Base-by-base conservation (phyloP, 2,113 vertebrate genomes). In the Pedionomus torquatus region DNA sequence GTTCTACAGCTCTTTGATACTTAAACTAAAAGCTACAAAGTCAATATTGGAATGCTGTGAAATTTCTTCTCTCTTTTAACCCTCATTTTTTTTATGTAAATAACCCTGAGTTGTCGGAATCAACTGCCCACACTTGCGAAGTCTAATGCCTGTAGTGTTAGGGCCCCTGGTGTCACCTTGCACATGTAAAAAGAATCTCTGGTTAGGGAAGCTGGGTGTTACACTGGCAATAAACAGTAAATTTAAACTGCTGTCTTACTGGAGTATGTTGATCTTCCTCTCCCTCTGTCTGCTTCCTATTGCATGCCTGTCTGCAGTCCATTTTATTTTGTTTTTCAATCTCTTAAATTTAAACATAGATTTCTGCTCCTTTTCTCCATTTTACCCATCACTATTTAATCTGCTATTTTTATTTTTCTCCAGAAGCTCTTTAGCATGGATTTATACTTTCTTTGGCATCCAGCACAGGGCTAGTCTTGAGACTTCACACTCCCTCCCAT, bases 391-490 rank as follows among this genome's bases (percentile, higher is more conserved):
- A 0, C 9, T 64, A 18, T 85, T 80, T 83, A 37, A 52, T 69
- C 33, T 55, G 31, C 9, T 70, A 39, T 37, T 31, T 5, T 4
- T 12, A 2, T 1, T 3, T 2, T 31, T 28, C 30, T n/a, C 19
- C 25, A 30, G 35, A 71, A 39, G 17, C 19, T 88, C 24, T 65
- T 69, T 24, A 39, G 68, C n/a, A 17, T 51, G 26, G 24, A 57
- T 89, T 81, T 71, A 48, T 95, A 39, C 39, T 78, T 91, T 78
- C 43, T 44, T 91, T 66, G 88, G 33, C 69, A 75, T 78, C 21
- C 41, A 84, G 55, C 46, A 60, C 8, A 11, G 46, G 49, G 10
- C 37, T 71, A 64, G 15, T 41, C 43, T 75, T 75, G 30, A 82
- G 81, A 58, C 5, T 84, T 78, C 31, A 17, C 69, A 12, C 10